Evolutionary conservation across 53 echinoderm and acorn worm genomes (phyloP).

Genomic region (Paelopatides confundens): DNA sequence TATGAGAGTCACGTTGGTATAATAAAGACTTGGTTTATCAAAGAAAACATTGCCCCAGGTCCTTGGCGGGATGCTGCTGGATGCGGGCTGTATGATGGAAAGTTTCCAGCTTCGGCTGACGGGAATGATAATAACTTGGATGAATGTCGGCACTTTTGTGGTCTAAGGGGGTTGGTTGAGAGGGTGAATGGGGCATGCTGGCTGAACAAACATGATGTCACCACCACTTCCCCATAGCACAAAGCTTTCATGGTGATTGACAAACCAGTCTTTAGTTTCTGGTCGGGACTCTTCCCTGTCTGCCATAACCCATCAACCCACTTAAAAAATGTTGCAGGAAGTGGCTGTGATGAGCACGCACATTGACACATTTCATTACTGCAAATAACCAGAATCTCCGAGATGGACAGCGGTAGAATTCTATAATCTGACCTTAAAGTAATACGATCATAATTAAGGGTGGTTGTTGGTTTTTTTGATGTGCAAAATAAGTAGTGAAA

Average conservation of each 20-base stretch:
- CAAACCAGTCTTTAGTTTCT: slow-evolving; percentile 39
- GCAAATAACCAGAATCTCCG: not conserved
- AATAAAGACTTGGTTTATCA: slow-evolving; percentile 18
- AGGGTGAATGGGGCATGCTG: slow-evolving; percentile 44
- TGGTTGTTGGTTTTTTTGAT: too few species aligned
- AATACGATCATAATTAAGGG: too few species aligned
- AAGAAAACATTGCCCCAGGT: slow-evolving; percentile 45
- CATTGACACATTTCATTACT: slow-evolving; percentile 44
- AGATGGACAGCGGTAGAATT: not conserved
- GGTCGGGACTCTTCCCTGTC: slow-evolving; percentile 9
- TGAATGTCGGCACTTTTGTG: slow-evolving; percentile 40
- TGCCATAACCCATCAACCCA: slow-evolving; percentile 27
- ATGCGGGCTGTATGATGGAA: not conserved
- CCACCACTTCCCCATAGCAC: slow-evolving; percentile 19
- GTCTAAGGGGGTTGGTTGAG: slow-evolving; percentile 43
- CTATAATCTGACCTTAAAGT: too few species aligned
- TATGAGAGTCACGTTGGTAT: slow-evolving; percentile 26
- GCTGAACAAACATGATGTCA: slow-evolving; percentile 38
- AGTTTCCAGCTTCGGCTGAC: not conserved
- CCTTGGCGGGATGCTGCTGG: slow-evolving; percentile 8
- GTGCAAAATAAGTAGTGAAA: too few species aligned
- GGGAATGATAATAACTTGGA: slow-evolving; percentile 5
- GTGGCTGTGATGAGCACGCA: slow-evolving; percentile 35
- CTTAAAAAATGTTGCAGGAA: slow-evolving; percentile 38
- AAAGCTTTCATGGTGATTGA: slow-evolving; percentile 45